Evolutionary conservation across 2,113 vertebrate species (phyloP), one percentile per base, ranked within the genome.

Genomic region (Pagrus major): DNA sequence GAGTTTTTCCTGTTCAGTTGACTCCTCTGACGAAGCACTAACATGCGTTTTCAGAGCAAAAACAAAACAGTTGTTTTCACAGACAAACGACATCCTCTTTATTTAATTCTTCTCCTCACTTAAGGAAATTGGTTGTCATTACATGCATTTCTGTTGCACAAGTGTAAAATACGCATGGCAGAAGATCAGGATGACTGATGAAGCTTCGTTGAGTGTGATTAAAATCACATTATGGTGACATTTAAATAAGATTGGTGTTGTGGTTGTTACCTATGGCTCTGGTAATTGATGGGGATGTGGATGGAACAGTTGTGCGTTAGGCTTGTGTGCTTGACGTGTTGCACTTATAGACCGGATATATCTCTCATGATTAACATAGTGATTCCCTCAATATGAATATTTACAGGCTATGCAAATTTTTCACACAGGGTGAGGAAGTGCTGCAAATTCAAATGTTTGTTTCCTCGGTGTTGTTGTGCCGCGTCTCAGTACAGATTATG

Each of bases 381-480:
- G 80, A 90, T 73, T 87, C 87, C 85, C 88, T 72, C 37, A 58
- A 0, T 89, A 79, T 93, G 88, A 90, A 93, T 93, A 93, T 90
- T 90, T 82, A 86, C 29, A 35, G n/a, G 33, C 16, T 74, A 91
- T 92, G 88, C 80, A 83, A 89, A 91, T 93, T 2, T 3, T 21
- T 41, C 21, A 23, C 49, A 37, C 68, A 4, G 41, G 73, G 46
- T 15, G 31, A 80, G 67, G 27, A 72, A 87, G 75, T 78, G 71
- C 65, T 68, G 49, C 37, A n/a, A 21, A 74, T 80, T 79, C 67
- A 63, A 59, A 67, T 71, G 78, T 82, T 81, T 35, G 27, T 80
- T 88, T 83, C 35, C 59, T 80, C 37, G 5, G 18, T 77, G 60
- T 69, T 87, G 69, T 85, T 82, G 56, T 63, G 42, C 16, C 15